Conservation (phyloP, 2,113 vertebrate genomes). For the Mormyrus lacerda region DNA sequence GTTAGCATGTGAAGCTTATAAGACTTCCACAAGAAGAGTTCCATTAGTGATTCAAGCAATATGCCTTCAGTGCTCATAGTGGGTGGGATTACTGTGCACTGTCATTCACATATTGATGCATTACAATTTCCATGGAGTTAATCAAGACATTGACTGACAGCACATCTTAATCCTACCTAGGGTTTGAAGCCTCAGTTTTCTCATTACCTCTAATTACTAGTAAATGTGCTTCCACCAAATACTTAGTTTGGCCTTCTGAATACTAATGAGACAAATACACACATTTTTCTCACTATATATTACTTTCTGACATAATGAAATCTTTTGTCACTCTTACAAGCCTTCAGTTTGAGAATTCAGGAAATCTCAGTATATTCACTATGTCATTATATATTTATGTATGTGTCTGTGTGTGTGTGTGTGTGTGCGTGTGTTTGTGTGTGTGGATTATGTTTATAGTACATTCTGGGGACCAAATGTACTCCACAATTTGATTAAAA, state of each 20-base stretch:
- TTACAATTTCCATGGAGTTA: not conserved
- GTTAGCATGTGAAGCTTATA: not conserved
- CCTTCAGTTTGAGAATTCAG: not conserved
- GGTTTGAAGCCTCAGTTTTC: not conserved
- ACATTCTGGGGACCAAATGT: too few relatives aligned
- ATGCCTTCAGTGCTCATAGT: not conserved
- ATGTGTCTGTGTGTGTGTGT: too few relatives aligned
- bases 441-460: too few relatives aligned
- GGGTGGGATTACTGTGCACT: not conserved
- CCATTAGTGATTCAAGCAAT: not conserved
- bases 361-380: not conserved
- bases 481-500: too few relatives aligned
- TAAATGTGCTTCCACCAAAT: not conserved
- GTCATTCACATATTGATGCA: not conserved
- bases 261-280: not conserved
- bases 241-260: not conserved
- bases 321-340: not conserved
- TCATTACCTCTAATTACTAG: not conserved
- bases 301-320: not conserved
- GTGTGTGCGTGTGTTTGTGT: too few relatives aligned
- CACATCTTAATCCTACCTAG: not conserved
- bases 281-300: not conserved
- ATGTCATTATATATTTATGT: too few relatives aligned
- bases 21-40: not conserved
- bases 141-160: not conserved